A percentile compares a stretch with the other conserved stretches of the same genome.
These are phyloP conservation scores for Paraescarpia echinospica DNA, from an alignment of 1,140 invertebrate species.

Conservation along the genomic window DNA sequence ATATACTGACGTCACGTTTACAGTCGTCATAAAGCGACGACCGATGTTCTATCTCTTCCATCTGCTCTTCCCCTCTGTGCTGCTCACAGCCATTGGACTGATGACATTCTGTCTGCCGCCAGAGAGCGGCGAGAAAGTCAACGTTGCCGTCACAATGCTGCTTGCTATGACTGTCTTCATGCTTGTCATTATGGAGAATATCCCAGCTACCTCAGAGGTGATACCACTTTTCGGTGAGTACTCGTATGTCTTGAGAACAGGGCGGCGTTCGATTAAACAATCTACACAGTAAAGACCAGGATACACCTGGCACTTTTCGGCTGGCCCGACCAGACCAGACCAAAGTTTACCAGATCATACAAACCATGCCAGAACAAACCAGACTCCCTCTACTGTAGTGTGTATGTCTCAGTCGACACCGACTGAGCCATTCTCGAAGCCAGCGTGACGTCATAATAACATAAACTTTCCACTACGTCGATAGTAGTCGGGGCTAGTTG, in stretches of 20 bases:
- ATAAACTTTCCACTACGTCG: no score
- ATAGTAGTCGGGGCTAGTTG: no score
- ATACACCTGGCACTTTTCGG: no score
- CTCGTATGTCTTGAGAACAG: not conserved
- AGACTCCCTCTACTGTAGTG: no score
- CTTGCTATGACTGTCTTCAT: slow-evolving; percentile 61
- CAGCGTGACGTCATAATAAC: no score
- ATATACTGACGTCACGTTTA: slow-evolving; percentile 26
- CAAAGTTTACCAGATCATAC: no score
- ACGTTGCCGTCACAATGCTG: slow-evolving; percentile 81
- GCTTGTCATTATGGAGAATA: slow-evolving; percentile 84
- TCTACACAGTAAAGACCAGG: not conserved
- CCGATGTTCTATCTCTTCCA: slow-evolving; percentile 29
- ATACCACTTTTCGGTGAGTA: slow-evolving; percentile 62
- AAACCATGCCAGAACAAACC: no score
- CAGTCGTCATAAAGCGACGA: slow-evolving; percentile 17
- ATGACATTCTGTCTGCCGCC: slow-evolving; percentile 96
- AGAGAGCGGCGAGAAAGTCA: slow-evolving; percentile 98
- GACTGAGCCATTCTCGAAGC: no score
- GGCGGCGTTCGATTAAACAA: not conserved
- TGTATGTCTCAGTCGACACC: no score
- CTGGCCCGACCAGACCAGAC: no score
- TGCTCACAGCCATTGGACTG: slow-evolving; percentile 58
- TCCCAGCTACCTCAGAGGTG: slow-evolving; percentile 92
- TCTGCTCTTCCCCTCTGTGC: slow-evolving; percentile 29